A percentile compares a stretch with the other conserved stretches of the same genome.
Evolutionary conservation across 1,140 invertebrate species (phyloP).

Genomic region (Xylocopa sonorina): DNA sequence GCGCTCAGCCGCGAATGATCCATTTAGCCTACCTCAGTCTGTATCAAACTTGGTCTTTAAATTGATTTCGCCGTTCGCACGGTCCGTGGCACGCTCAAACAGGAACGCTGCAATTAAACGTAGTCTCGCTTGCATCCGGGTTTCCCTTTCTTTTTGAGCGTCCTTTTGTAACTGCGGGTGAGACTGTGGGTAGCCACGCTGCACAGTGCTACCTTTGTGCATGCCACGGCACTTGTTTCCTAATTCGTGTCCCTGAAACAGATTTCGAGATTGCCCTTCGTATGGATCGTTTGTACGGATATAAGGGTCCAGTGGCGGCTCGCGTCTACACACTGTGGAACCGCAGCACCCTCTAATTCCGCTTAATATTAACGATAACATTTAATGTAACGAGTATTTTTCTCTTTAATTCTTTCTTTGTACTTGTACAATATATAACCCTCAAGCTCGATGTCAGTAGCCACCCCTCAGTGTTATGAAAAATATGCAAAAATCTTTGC

Average conservation of each 20-base stretch:
- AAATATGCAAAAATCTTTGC: no score
- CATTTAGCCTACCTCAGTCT: slow-evolving; percentile 69
- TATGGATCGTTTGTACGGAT: background rate
- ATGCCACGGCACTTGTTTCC: slow-evolving; percentile 81
- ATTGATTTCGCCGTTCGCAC: slow-evolving; percentile 56
- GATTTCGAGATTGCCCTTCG: background rate
- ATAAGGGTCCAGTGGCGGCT: no score
- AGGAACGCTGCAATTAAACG: slow-evolving; percentile 68
- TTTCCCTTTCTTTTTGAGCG: slow-evolving; percentile 72
- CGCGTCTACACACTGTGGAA: no score
- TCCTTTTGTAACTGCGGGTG: slow-evolving; percentile 79
- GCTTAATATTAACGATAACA: no score
- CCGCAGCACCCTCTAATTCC: no score
- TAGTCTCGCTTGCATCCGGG: slow-evolving; percentile 75
- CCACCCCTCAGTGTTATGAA: no score
- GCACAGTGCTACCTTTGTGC: slow-evolving; percentile 76
- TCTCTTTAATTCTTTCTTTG: no score
- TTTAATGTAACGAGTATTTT: no score
- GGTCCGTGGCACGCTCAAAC: slow-evolving; percentile 75
- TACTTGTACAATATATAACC: no score
- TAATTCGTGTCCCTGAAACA: slow-evolving; percentile 79
- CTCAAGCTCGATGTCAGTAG: no score
- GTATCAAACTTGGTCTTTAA: slow-evolving; percentile 61
- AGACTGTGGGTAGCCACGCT: slow-evolving; percentile 78
- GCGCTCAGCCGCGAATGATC: slow-evolving; percentile 38